Evolutionary conservation across 1,140 invertebrate species (phyloP), one percentile per base, ranked within the genome.

Genomic region (Ceratina australensis): DNA sequence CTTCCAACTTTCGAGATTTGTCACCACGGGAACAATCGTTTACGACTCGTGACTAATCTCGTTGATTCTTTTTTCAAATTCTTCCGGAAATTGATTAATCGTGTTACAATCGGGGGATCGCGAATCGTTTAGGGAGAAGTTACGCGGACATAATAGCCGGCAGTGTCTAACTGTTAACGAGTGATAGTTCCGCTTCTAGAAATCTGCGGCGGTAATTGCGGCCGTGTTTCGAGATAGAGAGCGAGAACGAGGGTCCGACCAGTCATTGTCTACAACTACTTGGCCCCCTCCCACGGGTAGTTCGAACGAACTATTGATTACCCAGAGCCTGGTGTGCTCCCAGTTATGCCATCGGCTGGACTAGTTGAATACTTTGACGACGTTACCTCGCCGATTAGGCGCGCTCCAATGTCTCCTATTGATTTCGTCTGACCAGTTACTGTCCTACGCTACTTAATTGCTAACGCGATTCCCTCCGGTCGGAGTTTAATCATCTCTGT

Each of bases 301-400:
- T 66, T 74, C 52, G 22, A 64, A 56, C 54, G 15, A 28, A 66
- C 61, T 74, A 74, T 59, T 66, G 63, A 74, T 74, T 28, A 65
- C 15, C 33, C 33, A 15, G 49, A n/a, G 18, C 12, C 20, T 50
- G 33, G 2, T 42, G 2, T 42, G 33, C 33, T 42, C 7, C 33
- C 33, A 65, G 63, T 74, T 74, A 66, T 54, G 33, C 33, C 28
- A 28, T 22, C 13, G 22, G 22, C 22, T 56, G 57, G 22, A 20
- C 22, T 56, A 66, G 52, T 65, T 64, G 72, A 74, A 57, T 65
- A 65, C 72, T 74, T 66, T 64, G 52, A 66, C 26, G 63, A 16
- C 65, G 63, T 74, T 74, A 54, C 52, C 28, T 47, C 15, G 22
- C 2, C 20, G 63, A 74, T 74, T 66, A 65, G 52, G 22, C 49